Conservation (phyloP, 2,888 invertebrate genomes). For the Tyria jacobaeae region DNA sequence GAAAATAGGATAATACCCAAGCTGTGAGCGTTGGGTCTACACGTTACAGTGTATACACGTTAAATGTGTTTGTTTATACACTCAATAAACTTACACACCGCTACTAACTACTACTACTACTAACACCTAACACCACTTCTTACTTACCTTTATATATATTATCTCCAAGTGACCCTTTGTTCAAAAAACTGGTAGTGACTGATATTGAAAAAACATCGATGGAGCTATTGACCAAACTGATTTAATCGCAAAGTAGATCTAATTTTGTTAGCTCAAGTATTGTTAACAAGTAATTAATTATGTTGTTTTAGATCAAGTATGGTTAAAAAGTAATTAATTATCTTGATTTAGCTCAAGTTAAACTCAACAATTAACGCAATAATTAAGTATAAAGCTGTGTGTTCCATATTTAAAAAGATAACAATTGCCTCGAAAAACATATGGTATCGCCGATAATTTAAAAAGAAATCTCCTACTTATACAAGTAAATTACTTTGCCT, state of each 20-base stretch:
- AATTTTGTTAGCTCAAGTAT: neutral
- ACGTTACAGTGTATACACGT: no score
- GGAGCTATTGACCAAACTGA: neutral
- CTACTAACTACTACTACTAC: no score
- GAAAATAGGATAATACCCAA: no score
- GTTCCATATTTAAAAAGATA: neutral
- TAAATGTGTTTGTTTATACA: no score
- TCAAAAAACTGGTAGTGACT: neutral
- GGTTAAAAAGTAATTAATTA: neutral
- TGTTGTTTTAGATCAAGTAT: neutral
- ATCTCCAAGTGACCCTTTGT: no score
- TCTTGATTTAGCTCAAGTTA: no score
- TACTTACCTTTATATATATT: no score
- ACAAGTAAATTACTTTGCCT: no score
- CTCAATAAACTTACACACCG: no score
- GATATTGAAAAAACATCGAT: neutral
- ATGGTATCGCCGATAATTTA: neutral
- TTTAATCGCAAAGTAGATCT: neutral
- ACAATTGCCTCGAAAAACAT: neutral
- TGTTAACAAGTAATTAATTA: neutral
- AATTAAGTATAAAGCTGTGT: neutral
- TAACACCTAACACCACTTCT: no score
- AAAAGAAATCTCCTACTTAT: neutral
- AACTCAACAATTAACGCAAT: neutral
- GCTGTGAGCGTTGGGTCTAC: no score